A percentile compares a stretch with the other conserved stretches of the same genome.
Evolutionary conservation across 1,140 invertebrate genomes (phyloP).

Genomic region (Conopomorpha cramerella): DNA sequence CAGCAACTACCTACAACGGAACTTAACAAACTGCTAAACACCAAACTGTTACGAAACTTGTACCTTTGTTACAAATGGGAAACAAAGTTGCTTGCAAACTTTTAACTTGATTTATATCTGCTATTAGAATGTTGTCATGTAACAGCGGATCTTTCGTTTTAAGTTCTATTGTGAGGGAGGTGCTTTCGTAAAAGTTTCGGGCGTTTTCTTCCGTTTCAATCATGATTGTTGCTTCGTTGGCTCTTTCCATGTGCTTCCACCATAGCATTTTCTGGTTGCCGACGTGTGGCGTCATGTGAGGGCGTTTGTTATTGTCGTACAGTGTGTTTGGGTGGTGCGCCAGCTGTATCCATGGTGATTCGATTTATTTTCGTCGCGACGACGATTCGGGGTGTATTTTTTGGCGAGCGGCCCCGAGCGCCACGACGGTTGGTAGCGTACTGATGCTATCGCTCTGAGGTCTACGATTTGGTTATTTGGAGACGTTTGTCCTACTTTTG

Average conservation of each 20-base stretch:
- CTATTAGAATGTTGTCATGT: slow-evolving; percentile 37
- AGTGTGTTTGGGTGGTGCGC: slow-evolving; percentile 5
- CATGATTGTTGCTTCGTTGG: slow-evolving; percentile 35
- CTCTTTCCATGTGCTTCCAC: slow-evolving; percentile 46
- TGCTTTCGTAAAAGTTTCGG: slow-evolving; percentile 25
- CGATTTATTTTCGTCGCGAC: not conserved
- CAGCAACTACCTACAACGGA: too few relatives aligned
- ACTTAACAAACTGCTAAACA: too few relatives aligned
- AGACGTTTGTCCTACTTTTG: too few relatives aligned
- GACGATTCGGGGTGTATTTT: not conserved
- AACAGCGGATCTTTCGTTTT: slow-evolving; percentile 34
- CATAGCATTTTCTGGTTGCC: slow-evolving; percentile 38
- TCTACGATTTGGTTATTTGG: too few relatives aligned
- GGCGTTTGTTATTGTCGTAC: slow-evolving; percentile 6
- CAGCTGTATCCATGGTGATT: slow-evolving; percentile 29
- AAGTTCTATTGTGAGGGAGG: slow-evolving; percentile 30
- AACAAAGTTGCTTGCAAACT: slow-evolving; percentile 65
- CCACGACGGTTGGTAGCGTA: too few relatives aligned
- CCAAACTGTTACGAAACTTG: slow-evolving; percentile 4
- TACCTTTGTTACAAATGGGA: slow-evolving; percentile 61
- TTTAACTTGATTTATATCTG: slow-evolving; percentile 59
- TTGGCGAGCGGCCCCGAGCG: not conserved
- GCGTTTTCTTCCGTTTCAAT: slow-evolving; percentile 35
- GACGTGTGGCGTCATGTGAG: slow-evolving; percentile 6
- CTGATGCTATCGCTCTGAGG: too few relatives aligned